phyloP scores from a whole-genome alignment of 2,797 vertebrate genomes.

The Sternarchorhynchus goeldii region DNA sequence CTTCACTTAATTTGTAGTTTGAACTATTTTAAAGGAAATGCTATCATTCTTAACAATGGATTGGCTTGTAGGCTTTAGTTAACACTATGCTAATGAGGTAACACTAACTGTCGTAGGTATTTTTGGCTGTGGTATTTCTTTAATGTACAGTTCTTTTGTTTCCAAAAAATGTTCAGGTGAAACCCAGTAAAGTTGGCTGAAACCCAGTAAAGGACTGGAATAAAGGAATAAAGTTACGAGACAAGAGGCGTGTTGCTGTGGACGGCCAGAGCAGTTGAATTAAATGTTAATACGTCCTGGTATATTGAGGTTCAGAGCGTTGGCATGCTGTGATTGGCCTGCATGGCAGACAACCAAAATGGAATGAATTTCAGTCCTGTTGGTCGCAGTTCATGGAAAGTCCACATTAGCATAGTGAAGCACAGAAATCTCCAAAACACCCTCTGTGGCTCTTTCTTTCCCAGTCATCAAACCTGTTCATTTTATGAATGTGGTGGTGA shows the following conservation, averaged over 20 bases:
- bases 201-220: too few relatives aligned
- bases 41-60: not conserved
- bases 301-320: not conserved
- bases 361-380: conserved; percentile 14
- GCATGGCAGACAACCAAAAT: not conserved
- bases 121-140: too few relatives aligned
- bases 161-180: too few relatives aligned
- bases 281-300: not conserved
- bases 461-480: conserved; percentile 7
- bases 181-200: too few relatives aligned
- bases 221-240: too few relatives aligned
- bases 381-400: not conserved
- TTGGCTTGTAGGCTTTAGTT: not conserved
- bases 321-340: not conserved
- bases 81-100: not conserved
- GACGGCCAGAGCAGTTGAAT: not conserved
- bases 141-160: too few relatives aligned
- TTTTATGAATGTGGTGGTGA: conserved; percentile 6
- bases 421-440: not conserved
- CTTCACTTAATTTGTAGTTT: too few relatives aligned
- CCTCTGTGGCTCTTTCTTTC: not conserved
- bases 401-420: conserved; percentile 21
- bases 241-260: too few relatives aligned
- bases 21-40: not conserved
- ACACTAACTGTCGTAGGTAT: too few relatives aligned